A percentile compares a stretch with the other conserved stretches of the same genome.
Evolutionary conservation across 2,113 vertebrate species (phyloP).

Genomic region (Prinia subflava): DNA sequence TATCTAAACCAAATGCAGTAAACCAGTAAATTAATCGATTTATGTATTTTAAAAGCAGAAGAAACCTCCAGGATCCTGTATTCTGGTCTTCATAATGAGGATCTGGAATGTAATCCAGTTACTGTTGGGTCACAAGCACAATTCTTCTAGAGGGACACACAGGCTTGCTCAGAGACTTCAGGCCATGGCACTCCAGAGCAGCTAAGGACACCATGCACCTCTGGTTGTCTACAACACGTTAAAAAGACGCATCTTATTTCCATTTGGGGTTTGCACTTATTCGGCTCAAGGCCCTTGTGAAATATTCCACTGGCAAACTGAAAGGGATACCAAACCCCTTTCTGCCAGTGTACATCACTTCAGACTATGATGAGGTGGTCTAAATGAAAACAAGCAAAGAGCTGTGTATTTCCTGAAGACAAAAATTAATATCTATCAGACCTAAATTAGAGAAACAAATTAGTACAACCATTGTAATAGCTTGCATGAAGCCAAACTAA

Average conservation of each 20-base stretch:
- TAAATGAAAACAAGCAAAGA: neutral
- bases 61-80: neutral
- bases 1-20: neutral
- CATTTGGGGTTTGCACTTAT: neutral
- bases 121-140: neutral
- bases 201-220: neutral
- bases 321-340: neutral
- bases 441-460: neutral
- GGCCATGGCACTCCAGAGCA: neutral
- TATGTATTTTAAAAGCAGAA: neutral
- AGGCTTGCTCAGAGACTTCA: neutral
- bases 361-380: neutral
- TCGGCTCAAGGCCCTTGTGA: neutral
- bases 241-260: neutral
- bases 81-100: neutral
- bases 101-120: neutral
- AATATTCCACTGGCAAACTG: neutral
- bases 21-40: neutral
- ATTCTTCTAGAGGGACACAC: neutral
- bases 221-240: neutral
- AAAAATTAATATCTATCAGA: neutral
- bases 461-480: neutral
- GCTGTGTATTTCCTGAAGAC: neutral
- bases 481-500: neutral
- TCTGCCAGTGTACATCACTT: neutral